phyloP scores from a whole-genome alignment of 1,140 invertebrate genomes.

The Aleiodes sp. region DNA sequence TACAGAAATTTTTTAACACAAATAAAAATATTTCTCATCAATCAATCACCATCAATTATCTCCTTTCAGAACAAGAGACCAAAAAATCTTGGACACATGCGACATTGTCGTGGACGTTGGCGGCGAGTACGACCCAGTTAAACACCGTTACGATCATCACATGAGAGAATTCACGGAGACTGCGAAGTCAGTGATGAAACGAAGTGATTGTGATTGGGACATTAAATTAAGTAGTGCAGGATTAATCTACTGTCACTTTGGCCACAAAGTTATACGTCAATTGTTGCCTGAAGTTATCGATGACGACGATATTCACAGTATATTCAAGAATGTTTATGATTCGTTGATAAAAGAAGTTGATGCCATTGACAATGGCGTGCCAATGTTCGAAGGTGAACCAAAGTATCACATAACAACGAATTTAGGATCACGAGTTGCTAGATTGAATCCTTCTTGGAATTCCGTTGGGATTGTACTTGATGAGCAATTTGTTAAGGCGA shows the following conservation, averaged over 20 bases:
- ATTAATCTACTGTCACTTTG: conserved; percentile 92
- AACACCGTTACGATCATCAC: conserved; percentile 93
- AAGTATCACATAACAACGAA: conserved; percentile 74
- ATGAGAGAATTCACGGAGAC: conserved; percentile 82
- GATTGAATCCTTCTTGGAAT: conserved; percentile 92
- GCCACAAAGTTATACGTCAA: conserved; percentile 78
- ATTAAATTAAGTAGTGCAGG: conserved; percentile 94
- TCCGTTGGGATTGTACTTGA: conserved; percentile 68
- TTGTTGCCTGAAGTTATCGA: conserved; percentile 65
- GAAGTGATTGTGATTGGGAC: conserved; percentile 65
- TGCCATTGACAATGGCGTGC: conserved; percentile 95
- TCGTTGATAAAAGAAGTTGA: conserved; percentile 94
- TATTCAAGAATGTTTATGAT: conserved; percentile 90
- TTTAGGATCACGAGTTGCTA: conserved; percentile 74
- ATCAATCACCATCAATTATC: too few relatives aligned
- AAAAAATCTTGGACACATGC: conserved; percentile 78
- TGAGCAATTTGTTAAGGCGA: conserved; percentile 77
- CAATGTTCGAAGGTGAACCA: conserved; percentile 80
- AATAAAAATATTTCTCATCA: too few relatives aligned
- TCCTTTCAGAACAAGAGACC: conserved; percentile 68
- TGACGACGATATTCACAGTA: conserved; percentile 65
- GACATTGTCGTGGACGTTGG: conserved; percentile 98
- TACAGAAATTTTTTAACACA: too few relatives aligned
- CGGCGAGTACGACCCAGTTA: conserved; percentile 81
- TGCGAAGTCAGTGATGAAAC: conserved; percentile 68